phyloP scores from a whole-genome alignment of 2,113 vertebrate species.

The Plecturocebus donacophilus region DNA sequence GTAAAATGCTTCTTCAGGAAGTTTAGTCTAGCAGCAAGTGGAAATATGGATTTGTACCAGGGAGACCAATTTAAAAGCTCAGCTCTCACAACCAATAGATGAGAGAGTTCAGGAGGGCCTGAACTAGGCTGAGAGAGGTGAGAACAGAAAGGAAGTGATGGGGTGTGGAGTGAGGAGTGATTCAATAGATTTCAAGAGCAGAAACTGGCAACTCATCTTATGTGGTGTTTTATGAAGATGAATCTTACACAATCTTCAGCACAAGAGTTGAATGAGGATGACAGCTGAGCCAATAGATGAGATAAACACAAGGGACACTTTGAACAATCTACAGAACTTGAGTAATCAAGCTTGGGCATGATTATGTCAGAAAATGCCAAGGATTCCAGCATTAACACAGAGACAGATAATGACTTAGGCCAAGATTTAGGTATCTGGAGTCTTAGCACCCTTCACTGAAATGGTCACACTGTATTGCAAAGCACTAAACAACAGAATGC shows the following conservation, averaged over 20 bases:
- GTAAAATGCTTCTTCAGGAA: conserved; percentile 38
- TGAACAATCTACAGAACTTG: conserved; percentile 25
- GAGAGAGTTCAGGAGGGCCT: not conserved
- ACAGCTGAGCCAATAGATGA: not conserved
- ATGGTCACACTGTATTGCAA: not conserved
- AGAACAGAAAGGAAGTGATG: conserved; percentile 35
- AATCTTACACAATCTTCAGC: conserved; percentile 37
- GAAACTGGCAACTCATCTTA: conserved; percentile 12
- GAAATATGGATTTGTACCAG: not conserved
- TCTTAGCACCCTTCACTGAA: conserved; percentile 28
- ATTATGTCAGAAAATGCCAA: conserved; percentile 53
- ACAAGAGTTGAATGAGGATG: not conserved
- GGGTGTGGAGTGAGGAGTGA: not conserved
- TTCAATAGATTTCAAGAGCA: conserved; percentile 39
- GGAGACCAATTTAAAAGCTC: conserved; percentile 14
- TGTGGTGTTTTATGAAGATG: conserved; percentile 7
- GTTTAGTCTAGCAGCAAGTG: conserved; percentile 26
- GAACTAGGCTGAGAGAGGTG: not conserved
- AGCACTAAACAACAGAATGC: conserved; percentile 40
- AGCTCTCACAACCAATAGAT: not conserved
- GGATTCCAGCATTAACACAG: conserved; percentile 34
- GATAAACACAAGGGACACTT: conserved; percentile 3
- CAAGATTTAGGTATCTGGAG: conserved; percentile 25
- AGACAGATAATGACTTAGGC: conserved; percentile 21
- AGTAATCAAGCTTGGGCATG: not conserved